A percentile compares a stretch with the other conserved stretches of the same genome.
Conservation (phyloP, 2,113 vertebrate species). For the Neoarius graeffei region DNA sequence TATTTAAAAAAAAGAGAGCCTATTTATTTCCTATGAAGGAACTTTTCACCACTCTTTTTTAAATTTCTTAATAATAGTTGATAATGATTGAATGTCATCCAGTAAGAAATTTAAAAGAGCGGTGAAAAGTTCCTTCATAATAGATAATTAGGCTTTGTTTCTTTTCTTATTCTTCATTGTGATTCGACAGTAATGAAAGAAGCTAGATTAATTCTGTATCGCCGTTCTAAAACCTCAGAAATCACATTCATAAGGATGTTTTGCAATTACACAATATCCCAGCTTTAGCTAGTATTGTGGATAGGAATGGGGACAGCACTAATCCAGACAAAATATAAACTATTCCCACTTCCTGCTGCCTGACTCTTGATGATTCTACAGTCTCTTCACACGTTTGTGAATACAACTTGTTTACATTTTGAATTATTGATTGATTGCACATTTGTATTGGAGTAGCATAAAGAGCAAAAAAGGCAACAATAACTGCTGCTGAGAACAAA, state of each 20-base stretch:
- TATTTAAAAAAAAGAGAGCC: too few species aligned
- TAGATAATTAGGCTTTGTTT: too few species aligned
- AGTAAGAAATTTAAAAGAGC: too few species aligned
- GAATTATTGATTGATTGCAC: background rate
- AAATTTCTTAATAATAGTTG: too few species aligned
- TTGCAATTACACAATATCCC: background rate
- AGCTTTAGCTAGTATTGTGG: background rate
- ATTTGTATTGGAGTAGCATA: background rate
- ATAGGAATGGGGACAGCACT: background rate
- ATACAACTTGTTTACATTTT: background rate
- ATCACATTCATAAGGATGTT: background rate
- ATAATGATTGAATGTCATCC: too few species aligned
- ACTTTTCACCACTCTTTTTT: too few species aligned
- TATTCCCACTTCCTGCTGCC: background rate
- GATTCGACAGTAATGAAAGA: background rate
- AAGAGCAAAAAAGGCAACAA: background rate
- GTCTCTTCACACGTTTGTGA: background rate
- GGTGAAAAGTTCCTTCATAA: too few species aligned
- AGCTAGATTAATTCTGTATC: background rate
- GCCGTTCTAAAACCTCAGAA: background rate
- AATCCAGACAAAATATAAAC: background rate
- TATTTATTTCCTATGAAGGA: too few species aligned
- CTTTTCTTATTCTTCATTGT: background rate
- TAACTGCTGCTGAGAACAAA: background rate
- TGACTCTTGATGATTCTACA: background rate